Percentiles rank a stretch among this genome's conserved stretches.
These are phyloP conservation scores for Pachycephus smyrnensis DNA, from an alignment of 2,888 invertebrate genomes.

Conservation along the genomic window DNA sequence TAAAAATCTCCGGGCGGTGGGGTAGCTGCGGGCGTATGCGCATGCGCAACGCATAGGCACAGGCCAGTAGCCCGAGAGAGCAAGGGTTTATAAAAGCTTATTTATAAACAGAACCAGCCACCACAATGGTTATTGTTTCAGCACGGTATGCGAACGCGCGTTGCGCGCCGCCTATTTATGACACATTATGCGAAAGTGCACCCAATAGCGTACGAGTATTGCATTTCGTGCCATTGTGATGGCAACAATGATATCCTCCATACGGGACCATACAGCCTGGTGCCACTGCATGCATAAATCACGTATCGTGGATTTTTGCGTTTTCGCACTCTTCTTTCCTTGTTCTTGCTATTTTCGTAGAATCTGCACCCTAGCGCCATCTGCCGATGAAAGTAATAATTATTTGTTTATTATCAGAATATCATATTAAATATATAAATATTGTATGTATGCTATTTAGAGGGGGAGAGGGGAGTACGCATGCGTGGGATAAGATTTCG, in stretches of 20 bases:
- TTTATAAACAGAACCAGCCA: constrained; percentile 60
- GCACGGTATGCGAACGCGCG: constrained; percentile 51
- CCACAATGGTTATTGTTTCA: constrained; percentile 67
- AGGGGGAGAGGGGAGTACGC: not conserved
- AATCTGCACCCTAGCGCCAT: not conserved
- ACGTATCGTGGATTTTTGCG: constrained; percentile 26
- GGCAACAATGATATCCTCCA: constrained; percentile 59
- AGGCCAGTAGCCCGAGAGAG: constrained; percentile 8
- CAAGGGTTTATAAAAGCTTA: constrained; percentile 47
- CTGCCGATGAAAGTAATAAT: not conserved
- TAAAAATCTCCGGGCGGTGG: constrained; percentile 52
- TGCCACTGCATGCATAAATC: constrained; percentile 53
- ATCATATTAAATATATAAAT: not conserved
- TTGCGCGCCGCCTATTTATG: constrained; percentile 64
- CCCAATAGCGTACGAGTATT: constrained; percentile 58
- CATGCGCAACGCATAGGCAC: constrained; percentile 20
- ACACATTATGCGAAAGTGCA: constrained; percentile 67
- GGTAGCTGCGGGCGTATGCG: not conserved
- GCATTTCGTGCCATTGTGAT: constrained; percentile 60
- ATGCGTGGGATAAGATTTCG: not conserved
- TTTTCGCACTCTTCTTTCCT: constrained; percentile 5
- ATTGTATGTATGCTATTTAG: no score
- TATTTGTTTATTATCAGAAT: not conserved
- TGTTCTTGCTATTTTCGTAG: not conserved
- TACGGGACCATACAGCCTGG: constrained; percentile 38